Base-by-base conservation (phyloP, 1,140 invertebrate species). In the Anastrepha ludens region DNA sequence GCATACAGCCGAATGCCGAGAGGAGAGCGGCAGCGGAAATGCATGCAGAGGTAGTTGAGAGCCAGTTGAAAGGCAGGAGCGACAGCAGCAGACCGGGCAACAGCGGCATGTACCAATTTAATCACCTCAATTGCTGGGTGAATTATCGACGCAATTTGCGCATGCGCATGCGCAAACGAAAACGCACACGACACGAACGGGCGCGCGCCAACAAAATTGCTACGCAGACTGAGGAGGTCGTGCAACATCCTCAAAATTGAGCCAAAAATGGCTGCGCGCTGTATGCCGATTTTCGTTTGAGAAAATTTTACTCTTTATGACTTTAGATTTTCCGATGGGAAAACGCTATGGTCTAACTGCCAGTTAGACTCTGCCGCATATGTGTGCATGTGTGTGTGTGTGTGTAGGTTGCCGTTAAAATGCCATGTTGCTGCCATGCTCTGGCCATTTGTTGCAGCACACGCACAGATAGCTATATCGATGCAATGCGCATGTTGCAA, bases 301-400 rank as follows among this genome's bases (percentile, higher is more conserved):
- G 85, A 86, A 86, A 62, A 86, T 86, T 86, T 58, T 86, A 85
- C 86, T 62, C 55, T 88, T 88, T 88, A 88, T 78, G 87, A 88
- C 87, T 86, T 47, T 55, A 88, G 88, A 87, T 88, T 88, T 87
- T 87, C 88, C 88, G 88, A 88, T 88, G 88, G 88, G 88, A 88
- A 88, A 88, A 87, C 55, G 74, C 50, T 17, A n/a, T n/a, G 47
- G 41, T 39, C 59, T 85, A 62, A 60, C 78, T 50, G 29, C n/a
- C 50, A 3, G 44, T 5, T 39, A 29, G n/a, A 20, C 60, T 13
- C 15, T 15, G 17, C 11, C 15, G 17, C 60, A 11, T 55, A 44
- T 74, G 39, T 74, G 39, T 47, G 39, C 67, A 74, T 81, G 7
- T 20, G n/a, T 81, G 41, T 4, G 15, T 47, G 17, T 70, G 67